phyloP scores from a whole-genome alignment of 2,113 vertebrate species.

The Diglossa brunneiventris region DNA sequence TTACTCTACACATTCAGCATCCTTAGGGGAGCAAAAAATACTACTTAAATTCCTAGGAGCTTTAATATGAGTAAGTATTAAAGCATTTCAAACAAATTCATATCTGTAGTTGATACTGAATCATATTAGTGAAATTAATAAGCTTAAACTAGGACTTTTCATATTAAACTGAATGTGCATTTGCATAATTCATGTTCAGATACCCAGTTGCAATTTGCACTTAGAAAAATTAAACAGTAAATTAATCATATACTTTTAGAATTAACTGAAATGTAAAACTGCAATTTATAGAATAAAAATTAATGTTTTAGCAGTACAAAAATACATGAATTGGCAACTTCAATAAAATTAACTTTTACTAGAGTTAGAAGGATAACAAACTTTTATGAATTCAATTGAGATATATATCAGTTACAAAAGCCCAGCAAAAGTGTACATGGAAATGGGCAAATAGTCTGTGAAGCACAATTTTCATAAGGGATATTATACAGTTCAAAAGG shows the following conservation, averaged over 20 bases:
- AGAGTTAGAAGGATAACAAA: not conserved
- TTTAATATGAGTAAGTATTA: not conserved
- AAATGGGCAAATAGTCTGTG: not conserved
- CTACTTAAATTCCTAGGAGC: not conserved
- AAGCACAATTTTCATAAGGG: not conserved
- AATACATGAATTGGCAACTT: not conserved
- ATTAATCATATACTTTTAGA: slow-evolving; percentile 29
- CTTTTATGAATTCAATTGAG: not conserved
- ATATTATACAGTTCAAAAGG: not conserved
- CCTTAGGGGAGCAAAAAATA: not conserved
- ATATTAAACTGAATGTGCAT: not conserved
- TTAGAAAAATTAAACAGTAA: slow-evolving; percentile 41
- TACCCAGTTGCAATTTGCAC: not conserved
- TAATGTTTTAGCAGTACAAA: not conserved
- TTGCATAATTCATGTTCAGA: slow-evolving; percentile 40
- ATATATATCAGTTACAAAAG: not conserved
- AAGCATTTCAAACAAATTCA: not conserved
- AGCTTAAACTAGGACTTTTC: slow-evolving; percentile 2
- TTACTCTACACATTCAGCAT: not conserved
- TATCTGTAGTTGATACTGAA: not conserved
- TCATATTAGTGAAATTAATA: slow-evolving; percentile 41
- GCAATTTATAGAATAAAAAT: slow-evolving; percentile 24
- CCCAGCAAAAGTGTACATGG: not conserved
- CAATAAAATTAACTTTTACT: not conserved
- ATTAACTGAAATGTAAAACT: not conserved